Base-by-base conservation (phyloP, 2,888 invertebrate species). In the Eupithecia vulgata region DNA sequence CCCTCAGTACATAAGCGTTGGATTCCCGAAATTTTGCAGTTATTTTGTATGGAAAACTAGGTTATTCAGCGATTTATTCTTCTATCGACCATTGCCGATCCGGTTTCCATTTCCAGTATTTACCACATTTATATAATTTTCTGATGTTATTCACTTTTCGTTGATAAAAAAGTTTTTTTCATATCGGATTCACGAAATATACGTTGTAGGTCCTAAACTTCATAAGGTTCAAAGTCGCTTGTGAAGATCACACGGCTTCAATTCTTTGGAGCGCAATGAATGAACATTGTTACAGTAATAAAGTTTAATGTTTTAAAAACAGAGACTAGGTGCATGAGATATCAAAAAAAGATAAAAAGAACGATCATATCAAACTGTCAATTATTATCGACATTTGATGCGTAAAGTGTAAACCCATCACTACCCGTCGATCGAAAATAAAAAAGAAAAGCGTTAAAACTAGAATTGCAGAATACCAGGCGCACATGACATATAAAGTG, bases 11-110 rank as follows among this genome's bases (percentile, higher is more conserved):
- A 91, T 91, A 91, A 82, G 81, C 85, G 87, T 80, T 86, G 85
- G 86, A 88, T 87, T 87, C 91, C 93, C 93, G 93, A 94, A 93
- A 94, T 90, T 93, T 94, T 92, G 93, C 92, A 92, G 93, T 91
- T 93, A 94, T 94, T 93, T 91, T 91, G 92, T 91, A 91, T 90
- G 89, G 91, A 89, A 94, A 94, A 93, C 93, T 94, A 93, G 94
- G 94, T 94, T 94, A 94, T 92, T 87, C 89, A 82, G 82, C 90
- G 89, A 92, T 92, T 92, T 91, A 91, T 90, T 85, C 85, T 78
- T 80, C 86, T 83, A 86, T 87, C 82, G 75, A 69, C 74, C 74
- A 70, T 57, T 69, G 30, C 69, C 35, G 13, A 52, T 61, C 52
- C 45, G 67, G 62, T 30, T 57, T 25, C 25, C 25, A 71, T 59